phyloP scores from a whole-genome alignment of 2,797 vertebrate genomes.

The Centroberyx gerrardi region DNA sequence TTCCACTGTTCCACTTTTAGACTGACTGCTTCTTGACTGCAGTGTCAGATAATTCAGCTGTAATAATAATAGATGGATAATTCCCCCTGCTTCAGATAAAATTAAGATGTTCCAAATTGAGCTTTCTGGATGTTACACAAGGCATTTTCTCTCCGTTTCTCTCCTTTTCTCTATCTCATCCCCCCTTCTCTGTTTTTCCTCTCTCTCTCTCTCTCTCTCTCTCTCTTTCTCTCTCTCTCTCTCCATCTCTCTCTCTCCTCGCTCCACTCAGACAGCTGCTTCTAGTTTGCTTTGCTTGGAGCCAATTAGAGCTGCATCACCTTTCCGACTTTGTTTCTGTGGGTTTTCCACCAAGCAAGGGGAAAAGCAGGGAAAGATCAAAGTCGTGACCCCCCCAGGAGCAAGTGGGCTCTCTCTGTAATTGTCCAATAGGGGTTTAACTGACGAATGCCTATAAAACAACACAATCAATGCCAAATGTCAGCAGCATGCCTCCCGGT shows the following conservation, averaged over 20 bases:
- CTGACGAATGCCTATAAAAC: conserved; percentile 66
- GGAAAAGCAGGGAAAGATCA: conserved; percentile 69
- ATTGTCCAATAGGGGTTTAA: conserved; percentile 69
- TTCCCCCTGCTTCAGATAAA: conserved; percentile 24
- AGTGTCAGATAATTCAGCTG: no score
- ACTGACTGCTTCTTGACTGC: no score
- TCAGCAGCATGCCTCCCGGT: conserved; percentile 58
- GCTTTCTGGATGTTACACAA: conserved; percentile 54
- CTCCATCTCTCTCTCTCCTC: conserved; percentile 1
- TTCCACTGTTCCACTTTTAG: no score
- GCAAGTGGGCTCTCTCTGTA: conserved; percentile 58
- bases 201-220: not conserved
- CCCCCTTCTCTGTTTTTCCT: not conserved
- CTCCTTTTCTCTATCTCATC: not conserved
- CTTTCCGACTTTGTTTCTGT: conserved; percentile 66
- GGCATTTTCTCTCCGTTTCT: conserved; percentile 33
- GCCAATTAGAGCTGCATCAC: conserved; percentile 77
- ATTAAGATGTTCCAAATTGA: conserved; percentile 49
- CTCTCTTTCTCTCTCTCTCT: not conserved
- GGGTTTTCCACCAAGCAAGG: conserved; percentile 63
- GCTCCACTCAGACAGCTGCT: conserved; percentile 66
- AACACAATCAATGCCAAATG: conserved; percentile 75
- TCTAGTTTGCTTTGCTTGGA: conserved; percentile 67
- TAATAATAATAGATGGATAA: no score
- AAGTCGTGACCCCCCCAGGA: conserved; percentile 59